phyloP scores from a whole-genome alignment of 2,797 vertebrate genomes.

The Parauchenoglanis punctatus region DNA sequence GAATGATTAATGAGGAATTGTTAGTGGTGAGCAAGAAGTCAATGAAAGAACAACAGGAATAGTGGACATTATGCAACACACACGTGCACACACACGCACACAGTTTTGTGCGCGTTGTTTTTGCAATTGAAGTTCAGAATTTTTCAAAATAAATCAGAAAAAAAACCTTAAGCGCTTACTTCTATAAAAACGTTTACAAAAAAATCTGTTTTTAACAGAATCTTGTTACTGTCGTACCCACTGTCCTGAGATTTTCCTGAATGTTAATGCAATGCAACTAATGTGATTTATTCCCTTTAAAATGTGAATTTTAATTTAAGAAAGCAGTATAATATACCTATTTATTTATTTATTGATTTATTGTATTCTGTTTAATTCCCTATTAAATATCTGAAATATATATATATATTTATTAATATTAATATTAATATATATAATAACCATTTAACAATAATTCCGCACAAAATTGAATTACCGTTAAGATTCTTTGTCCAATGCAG shows the following conservation, averaged over 20 bases:
- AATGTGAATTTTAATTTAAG: constrained; percentile 9
- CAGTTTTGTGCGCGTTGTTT: background rate
- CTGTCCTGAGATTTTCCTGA: background rate
- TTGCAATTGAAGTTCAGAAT: background rate
- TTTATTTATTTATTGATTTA: background rate
- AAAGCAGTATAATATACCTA: background rate
- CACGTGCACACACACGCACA: background rate
- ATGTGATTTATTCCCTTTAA: constrained; percentile 4
- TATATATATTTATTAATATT: background rate
- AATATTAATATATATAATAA: background rate
- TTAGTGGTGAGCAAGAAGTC: constrained; percentile 1
- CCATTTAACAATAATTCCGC: background rate
- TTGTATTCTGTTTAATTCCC: background rate
- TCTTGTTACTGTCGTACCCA: background rate
- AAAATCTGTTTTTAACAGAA: background rate
- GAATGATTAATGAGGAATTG: constrained; percentile 42
- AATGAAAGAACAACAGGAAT: constrained; percentile 13
- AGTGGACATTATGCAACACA: background rate
- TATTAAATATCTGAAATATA: background rate
- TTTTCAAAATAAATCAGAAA: background rate
- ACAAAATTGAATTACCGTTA: background rate
- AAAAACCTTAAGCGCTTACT: background rate
- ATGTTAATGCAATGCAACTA: constrained; percentile 7
- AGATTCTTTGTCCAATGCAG: background rate
- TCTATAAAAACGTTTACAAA: background rate